Base-by-base conservation (phyloP, 2,113 vertebrate species). In the Myrmecophaga tridactyla region DNA sequence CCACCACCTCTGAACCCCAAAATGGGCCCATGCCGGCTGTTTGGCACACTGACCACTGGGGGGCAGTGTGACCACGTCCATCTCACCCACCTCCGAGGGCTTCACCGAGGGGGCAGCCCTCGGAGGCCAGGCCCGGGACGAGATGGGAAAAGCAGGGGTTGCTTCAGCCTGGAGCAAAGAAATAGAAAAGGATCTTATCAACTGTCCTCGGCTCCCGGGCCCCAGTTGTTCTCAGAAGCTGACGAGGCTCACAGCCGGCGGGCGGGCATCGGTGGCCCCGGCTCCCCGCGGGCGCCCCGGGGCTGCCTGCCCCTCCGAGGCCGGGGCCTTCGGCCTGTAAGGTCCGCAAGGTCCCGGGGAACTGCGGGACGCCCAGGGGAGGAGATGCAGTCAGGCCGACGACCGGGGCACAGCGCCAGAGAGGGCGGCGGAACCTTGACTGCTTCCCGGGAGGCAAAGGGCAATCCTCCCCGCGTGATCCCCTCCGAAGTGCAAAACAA, bases 11-110 rank as follows among this genome's bases (percentile, higher is more conserved):
- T 6, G 7, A 21, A 31, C 2, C 43, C 51, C n/a, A 20, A 25
- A 8, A 0, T 1, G 21, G 21, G 72, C 53, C 78, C 60, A 18
- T 0, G n/a, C 48, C 7, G 73, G 97, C 87, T 23, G 46, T 92
- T 77, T 41, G 27, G 21, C 13, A 23, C 4, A 0, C 4, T 15
- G 95, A 82, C 96, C 97, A 72, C 97, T 90, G 88, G 97, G 88
- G 97, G 96, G 96, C 96, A 96, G 84, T 94, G 96, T 93, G 95
- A n/a, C 58, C 96, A 75, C 96, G 83, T 78, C 53, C 85, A 89
- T 23, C 41, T 76, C 31, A 46, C 18, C 25, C 1, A 25, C 48
- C 27, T 43, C 27, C 7, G 14, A 1, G 0, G 76, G 43, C 46
- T 0, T 15, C 12, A 0, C 4, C 53, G 51, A 6, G 29, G 77